Conservation (phyloP, 2,888 invertebrate genomes). For the Anoncus sp. region DNA sequence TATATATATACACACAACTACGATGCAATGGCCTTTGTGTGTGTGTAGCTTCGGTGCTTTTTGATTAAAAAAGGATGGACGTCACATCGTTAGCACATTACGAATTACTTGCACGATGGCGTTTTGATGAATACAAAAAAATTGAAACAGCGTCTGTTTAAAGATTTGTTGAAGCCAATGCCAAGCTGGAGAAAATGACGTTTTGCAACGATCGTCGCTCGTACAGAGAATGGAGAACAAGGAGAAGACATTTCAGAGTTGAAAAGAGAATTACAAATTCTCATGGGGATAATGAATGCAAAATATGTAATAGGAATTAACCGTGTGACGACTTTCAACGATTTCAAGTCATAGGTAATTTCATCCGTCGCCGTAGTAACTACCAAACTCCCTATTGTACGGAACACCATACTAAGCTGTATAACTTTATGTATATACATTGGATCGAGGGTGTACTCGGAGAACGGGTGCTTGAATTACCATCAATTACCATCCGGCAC, state of each 20-base stretch:
- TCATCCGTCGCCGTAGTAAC: slow-evolving; percentile 21
- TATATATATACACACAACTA: slow-evolving; percentile 5
- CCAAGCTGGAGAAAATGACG: background rate
- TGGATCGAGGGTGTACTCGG: slow-evolving; percentile 24
- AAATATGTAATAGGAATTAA: slow-evolving; percentile 54
- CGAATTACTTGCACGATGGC: background rate
- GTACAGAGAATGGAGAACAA: background rate
- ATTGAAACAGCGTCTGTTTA: background rate
- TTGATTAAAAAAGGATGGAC: background rate
- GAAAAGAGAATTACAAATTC: slow-evolving; percentile 38
- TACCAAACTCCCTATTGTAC: slow-evolving; percentile 4
- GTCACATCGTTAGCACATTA: background rate
- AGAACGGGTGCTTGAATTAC: slow-evolving; percentile 56
- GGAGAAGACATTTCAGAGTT: background rate
- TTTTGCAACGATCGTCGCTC: background rate
- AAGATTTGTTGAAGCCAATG: background rate
- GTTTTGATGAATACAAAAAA: background rate
- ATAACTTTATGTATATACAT: slow-evolving; percentile 21
- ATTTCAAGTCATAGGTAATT: slow-evolving; percentile 31
- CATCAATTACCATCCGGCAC: slow-evolving; percentile 63
- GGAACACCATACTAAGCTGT: background rate
- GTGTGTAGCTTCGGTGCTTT: background rate
- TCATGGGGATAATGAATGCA: slow-evolving; percentile 43
- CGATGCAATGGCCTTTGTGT: background rate
- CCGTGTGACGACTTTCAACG: slow-evolving; percentile 41